Conservation (phyloP, 2,888 invertebrate species). For the Emmelina monodactyla region DNA sequence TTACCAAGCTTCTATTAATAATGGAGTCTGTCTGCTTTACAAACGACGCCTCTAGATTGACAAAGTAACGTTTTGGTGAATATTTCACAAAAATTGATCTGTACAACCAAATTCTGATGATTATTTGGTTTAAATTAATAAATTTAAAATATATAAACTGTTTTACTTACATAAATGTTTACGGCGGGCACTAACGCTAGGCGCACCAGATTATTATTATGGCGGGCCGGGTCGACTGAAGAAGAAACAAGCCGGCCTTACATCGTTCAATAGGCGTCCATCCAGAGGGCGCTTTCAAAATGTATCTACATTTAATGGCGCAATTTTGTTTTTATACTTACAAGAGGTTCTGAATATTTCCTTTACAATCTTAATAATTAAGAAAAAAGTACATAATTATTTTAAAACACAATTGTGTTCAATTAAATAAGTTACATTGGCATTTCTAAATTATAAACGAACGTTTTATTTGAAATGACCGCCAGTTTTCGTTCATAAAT, state of each 20-base stretch:
- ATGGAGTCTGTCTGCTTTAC: slow-evolving; percentile 44
- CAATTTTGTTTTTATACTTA: no score
- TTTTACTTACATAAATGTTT: slow-evolving; percentile 52
- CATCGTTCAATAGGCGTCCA: slow-evolving; percentile 44
- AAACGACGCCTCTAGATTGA: not conserved
- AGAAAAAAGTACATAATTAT: no score
- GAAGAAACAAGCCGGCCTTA: slow-evolving; percentile 22
- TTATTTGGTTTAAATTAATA: not conserved
- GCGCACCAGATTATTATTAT: slow-evolving; percentile 44
- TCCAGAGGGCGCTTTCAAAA: slow-evolving; percentile 41
- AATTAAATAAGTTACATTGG: no score
- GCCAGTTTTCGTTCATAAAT: no score
- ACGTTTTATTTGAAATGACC: no score
- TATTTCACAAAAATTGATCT: not conserved
- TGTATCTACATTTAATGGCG: no score
- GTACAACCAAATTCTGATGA: not conserved
- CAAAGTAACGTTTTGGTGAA: not conserved
- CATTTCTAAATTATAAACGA: no score
- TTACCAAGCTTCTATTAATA: slow-evolving; percentile 19
- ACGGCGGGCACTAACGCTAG: slow-evolving; percentile 43
- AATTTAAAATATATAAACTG: slow-evolving; percentile 7
- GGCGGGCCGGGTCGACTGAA: slow-evolving; percentile 35
- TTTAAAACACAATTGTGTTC: no score
- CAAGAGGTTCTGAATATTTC: no score
- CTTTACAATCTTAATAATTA: no score